These are phyloP conservation scores for Percopsis omiscomaycus DNA, from an alignment of 2,797 vertebrate genomes.

Conservation along the genomic window DNA sequence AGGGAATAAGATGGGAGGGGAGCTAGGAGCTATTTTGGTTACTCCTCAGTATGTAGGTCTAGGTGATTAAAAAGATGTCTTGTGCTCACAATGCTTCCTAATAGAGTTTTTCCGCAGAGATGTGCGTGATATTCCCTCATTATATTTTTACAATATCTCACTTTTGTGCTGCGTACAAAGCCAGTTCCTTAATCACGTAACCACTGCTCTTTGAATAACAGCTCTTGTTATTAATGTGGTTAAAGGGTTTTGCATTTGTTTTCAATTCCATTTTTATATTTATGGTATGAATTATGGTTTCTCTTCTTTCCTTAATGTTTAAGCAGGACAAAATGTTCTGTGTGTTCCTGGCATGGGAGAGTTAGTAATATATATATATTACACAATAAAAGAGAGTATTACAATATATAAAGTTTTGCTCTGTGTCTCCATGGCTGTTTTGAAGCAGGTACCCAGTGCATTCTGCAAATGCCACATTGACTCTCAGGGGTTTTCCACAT, in stretches of 20 bases:
- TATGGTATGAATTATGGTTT: not conserved
- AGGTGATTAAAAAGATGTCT: conserved; percentile 76
- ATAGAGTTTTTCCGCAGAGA: conserved; percentile 25
- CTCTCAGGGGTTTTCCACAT: conserved; percentile 76
- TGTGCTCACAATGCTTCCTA: conserved; percentile 59
- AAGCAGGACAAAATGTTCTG: not conserved
- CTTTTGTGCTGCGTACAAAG: not conserved
- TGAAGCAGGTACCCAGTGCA: conserved; percentile 47
- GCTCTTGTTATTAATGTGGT: not conserved
- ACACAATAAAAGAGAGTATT: not conserved
- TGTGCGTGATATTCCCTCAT: conserved; percentile 21
- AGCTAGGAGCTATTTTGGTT: conserved; percentile 76
- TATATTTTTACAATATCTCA: conserved; percentile 1
- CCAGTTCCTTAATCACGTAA: not conserved
- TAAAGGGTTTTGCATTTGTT: not conserved
- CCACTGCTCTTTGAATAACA: not conserved
- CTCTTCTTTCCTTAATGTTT: not conserved
- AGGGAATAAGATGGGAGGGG: conserved; percentile 69
- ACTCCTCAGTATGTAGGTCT: conserved; percentile 78
- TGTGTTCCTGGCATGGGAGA: not conserved
- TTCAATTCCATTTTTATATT: not conserved
- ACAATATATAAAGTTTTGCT: conserved; percentile 24
- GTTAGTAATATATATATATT: not conserved
- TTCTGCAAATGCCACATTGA: conserved; percentile 70
- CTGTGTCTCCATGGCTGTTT: conserved; percentile 29